Base-by-base conservation (phyloP, 2,888 invertebrate genomes). In the Tenodera sinensis region DNA sequence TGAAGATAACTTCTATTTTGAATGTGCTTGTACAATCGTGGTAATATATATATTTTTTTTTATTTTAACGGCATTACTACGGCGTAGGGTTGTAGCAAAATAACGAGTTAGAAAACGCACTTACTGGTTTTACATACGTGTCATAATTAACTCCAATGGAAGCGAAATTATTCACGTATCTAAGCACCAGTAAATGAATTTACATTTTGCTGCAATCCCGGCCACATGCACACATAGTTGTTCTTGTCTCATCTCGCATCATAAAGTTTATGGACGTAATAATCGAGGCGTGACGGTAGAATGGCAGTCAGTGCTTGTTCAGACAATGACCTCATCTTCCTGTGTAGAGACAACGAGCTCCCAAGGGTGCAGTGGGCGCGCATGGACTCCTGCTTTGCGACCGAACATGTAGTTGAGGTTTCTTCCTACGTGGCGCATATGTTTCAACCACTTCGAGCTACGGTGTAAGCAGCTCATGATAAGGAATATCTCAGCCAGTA, bases 251-350 rank as follows among this genome's bases (percentile, higher is more conserved):
- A 86, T 86, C 83, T 86, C 86, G 88, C 89, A 47, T 85, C 88
- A 86, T 89, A 88, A 89, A 89, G 30, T 89, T 89, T 85, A 89
- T 83, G 88, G 88, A 83, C 89, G 83, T 14, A 87, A 83, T 87
- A 87, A 87, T 87, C 83, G 87, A 87, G 81, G 87, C 87, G 82
- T 83, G 87, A 34, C 87, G 87, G n/a, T 71, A 71, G 54, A 71
- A 71, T 71, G 54, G 54, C 54, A 71, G 54, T 25, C 54, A 20
- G 54, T 20, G 54, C 54, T 71, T 71, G 54, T 71, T 71, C 54
- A 87, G 87, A 87, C 87, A 87, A 87, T 87, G 83, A 82, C 25
- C 87, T 71, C 82, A 30, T 87, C 28, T 82, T 87, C 28, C 82
- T 82, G 87, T 30, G 85, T 47, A 85, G 27, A 25, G 54, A 71